These are phyloP conservation scores for Cristatella mucedo DNA, from an alignment of 2,888 invertebrate species.

Conservation along the genomic window DNA sequence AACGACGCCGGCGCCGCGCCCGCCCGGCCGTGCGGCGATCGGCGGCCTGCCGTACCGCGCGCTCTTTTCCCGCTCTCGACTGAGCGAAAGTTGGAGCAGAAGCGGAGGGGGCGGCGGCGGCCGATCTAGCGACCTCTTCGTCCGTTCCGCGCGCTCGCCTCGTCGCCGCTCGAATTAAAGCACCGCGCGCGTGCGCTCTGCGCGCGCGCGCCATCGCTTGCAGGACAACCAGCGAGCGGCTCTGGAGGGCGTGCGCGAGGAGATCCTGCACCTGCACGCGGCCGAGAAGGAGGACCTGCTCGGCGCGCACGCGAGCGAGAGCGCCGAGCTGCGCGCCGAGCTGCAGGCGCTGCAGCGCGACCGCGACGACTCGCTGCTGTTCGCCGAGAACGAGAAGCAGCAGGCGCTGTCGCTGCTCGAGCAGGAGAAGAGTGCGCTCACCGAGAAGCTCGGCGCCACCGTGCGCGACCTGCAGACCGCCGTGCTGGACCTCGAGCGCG, in stretches of 20 bases:
- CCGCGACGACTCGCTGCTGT: slow-evolving; percentile 71
- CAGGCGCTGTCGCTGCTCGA: slow-evolving; percentile 58
- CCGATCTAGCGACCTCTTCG: too few relatives aligned
- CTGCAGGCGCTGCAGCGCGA: slow-evolving; percentile 74
- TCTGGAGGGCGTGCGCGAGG: slow-evolving; percentile 30
- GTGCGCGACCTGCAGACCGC: slow-evolving; percentile 55
- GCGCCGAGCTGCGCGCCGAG: slow-evolving; percentile 60
- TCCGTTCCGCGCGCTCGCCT: too few relatives aligned
- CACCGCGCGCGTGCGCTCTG: too few relatives aligned
- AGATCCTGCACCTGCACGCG: slow-evolving; percentile 23
- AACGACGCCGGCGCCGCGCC: too few relatives aligned
- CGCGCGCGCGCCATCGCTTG: neutral
- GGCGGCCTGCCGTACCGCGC: too few relatives aligned
- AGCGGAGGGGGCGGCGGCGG: too few relatives aligned
- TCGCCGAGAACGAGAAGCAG: slow-evolving; percentile 87
- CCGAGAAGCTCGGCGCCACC: slow-evolving; percentile 61
- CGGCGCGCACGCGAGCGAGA: slow-evolving; percentile 55
- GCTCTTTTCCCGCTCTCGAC: too few relatives aligned
- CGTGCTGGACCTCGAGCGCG: slow-evolving; percentile 49
- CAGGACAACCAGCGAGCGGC: slow-evolving; percentile 32
- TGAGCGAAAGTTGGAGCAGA: too few relatives aligned
- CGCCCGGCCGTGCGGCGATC: too few relatives aligned
- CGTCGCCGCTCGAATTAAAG: too few relatives aligned
- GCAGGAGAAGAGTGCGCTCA: slow-evolving; percentile 74
- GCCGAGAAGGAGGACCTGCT: slow-evolving; percentile 18